Evolutionary conservation across 2,888 invertebrate genomes (phyloP).

Genomic region (Ophion ventricosus): DNA sequence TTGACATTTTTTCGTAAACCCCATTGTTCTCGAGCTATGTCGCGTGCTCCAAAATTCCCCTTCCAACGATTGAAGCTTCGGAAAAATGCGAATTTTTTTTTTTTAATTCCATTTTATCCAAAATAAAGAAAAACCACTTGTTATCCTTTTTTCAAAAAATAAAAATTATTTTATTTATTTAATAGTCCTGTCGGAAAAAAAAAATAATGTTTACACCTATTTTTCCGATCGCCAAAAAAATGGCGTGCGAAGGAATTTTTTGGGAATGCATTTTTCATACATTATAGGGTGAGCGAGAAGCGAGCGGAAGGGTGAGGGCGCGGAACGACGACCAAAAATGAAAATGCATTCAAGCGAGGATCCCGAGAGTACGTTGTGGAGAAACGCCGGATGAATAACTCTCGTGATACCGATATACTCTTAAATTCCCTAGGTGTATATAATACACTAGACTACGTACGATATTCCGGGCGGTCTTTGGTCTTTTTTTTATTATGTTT

Average conservation of each 20-base stretch:
- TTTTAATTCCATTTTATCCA: too few relatives aligned
- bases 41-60: too few relatives aligned
- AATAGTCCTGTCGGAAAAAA: too few relatives aligned
- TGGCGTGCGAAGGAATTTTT: background rate
- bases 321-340: background rate
- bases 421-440: background rate
- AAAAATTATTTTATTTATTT: too few relatives aligned
- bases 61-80: too few relatives aligned
- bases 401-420: constrained; percentile 8
- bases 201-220: too few relatives aligned
- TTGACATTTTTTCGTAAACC: too few relatives aligned
- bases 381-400: constrained; percentile 45
- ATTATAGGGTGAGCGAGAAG: background rate
- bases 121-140: too few relatives aligned
- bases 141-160: too few relatives aligned
- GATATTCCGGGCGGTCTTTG: constrained; percentile 50
- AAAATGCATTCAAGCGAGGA: constrained; percentile 38
- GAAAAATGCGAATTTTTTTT: too few relatives aligned
- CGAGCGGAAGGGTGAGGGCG: too few relatives aligned
- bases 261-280: background rate
- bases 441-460: constrained; percentile 53
- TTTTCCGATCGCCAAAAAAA: background rate
- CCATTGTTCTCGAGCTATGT: too few relatives aligned
- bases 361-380: constrained; percentile 31
- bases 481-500: background rate